Evolutionary conservation across 2,113 vertebrate species (phyloP).

Genomic region (Hystrix cristata): DNA sequence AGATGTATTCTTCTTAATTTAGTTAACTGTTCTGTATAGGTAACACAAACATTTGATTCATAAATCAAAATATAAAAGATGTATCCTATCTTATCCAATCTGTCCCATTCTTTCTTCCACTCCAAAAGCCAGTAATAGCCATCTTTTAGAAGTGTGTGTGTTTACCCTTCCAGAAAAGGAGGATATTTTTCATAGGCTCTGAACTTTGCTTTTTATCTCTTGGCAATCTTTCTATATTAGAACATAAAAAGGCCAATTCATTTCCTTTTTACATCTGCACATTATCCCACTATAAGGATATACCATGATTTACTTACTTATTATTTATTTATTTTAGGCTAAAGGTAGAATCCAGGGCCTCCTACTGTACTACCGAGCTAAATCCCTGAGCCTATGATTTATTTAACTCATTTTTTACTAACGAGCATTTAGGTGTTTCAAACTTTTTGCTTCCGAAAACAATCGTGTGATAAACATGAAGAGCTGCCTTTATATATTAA

Average conservation of each 20-base stretch:
- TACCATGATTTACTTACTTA: background rate
- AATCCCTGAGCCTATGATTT: background rate
- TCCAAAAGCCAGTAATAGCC: background rate
- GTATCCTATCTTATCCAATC: background rate
- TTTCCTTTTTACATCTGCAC: background rate
- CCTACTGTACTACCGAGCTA: background rate
- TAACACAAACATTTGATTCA: conserved; percentile 16
- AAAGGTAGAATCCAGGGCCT: background rate
- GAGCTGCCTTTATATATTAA: conserved; percentile 49
- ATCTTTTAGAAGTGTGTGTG: background rate
- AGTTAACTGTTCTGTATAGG: background rate
- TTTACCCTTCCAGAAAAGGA: background rate
- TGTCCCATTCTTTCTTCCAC: background rate
- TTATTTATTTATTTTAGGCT: background rate
- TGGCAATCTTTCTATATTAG: background rate
- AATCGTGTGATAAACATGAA: background rate
- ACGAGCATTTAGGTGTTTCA: background rate
- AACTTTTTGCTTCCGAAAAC: conserved; percentile 14
- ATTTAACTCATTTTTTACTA: background rate
- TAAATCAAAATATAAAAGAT: conserved; percentile 56
- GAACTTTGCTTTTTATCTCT: background rate
- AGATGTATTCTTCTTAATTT: conserved; percentile 30
- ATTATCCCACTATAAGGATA: background rate
- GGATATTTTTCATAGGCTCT: background rate
- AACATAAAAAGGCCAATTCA: background rate